Base-by-base conservation (phyloP, 2,113 vertebrate species). In the Pitta sordida region DNA sequence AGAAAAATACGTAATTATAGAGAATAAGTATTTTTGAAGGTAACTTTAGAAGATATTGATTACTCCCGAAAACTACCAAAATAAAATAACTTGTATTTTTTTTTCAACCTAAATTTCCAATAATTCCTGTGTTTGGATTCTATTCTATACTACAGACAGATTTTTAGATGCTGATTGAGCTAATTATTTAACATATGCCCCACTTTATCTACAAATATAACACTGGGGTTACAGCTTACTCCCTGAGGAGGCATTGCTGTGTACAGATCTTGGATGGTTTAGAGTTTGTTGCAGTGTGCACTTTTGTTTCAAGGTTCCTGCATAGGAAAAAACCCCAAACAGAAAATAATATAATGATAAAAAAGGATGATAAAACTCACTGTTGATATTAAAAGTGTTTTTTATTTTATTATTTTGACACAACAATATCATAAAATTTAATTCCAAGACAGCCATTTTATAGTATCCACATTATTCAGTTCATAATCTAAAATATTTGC, bases 391-490 rank as follows among this genome's bases (percentile, higher is more conserved):
- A 83, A 79, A 92, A 77, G 37, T 77, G 51, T 67, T 91, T 86
- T 92, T 59, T 91, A 59, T 68, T 91, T 94, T 85, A 87, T 91
- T 95, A 87, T 87, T 69, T 88, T 70, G 78, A 90, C 78, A 90
- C 68, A 88, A 86, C 51, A 91, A 67, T 92, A 87, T 85, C 44
- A 9, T 64, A 77, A 73, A 90, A 91, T 91, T 67, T 78, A 92
- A 93, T 95, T 90, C 22, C 34, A 41, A 74, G 75, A 92, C 87
- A 94, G 55, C 59, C 59, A 70, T 85, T 96, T 96, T 91, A 95
- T 94, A 94, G 86, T 86, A 92, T 39, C 63, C 59, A 76, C 48
- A n/a, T 95, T 83, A 83, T 85, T 83, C 84, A 34, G 77, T 68
- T 91, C 44, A 15, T 77, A 93, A 74, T 63, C 71, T 63, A 90